A percentile compares a stretch with the other conserved stretches of the same genome.
Conservation (phyloP, 35 echinoderm and acorn worm species). For the Apostichopus californicus region DNA sequence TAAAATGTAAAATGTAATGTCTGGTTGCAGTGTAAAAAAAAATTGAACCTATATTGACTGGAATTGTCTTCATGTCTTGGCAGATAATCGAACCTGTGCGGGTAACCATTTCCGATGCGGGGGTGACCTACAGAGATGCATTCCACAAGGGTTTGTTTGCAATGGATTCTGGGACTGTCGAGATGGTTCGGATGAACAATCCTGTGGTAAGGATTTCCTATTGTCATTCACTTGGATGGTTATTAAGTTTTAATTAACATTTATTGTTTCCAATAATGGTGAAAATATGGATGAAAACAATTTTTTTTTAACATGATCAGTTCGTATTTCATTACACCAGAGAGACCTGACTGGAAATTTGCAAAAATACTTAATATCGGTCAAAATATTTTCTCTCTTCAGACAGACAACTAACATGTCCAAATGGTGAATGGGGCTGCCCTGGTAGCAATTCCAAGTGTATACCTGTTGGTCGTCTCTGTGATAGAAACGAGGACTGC, state of each 20-base stretch:
- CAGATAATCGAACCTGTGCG: constrained; percentile 23
- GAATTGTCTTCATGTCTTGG: background rate
- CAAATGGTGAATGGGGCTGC: constrained; percentile 30
- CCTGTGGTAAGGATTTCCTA: constrained; percentile 68
- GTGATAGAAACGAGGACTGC: constrained; percentile 23
- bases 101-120: constrained; percentile 6
- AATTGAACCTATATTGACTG: too few species aligned
- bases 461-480: constrained; percentile 17
- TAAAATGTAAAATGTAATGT: too few species aligned
- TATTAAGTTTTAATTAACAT: too few species aligned
- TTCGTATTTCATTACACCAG: too few species aligned
- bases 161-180: constrained; percentile 83
- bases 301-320: too few species aligned
- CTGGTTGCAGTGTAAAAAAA: too few species aligned
- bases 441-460: constrained; percentile 24
- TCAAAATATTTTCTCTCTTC: background rate
- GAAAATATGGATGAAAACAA: too few species aligned
- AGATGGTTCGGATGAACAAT: constrained; percentile 82
- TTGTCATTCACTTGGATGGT: too few species aligned
- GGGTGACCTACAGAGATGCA: constrained; percentile 50
- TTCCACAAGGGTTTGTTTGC: constrained; percentile 84
- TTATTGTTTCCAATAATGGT: too few species aligned
- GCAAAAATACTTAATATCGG: background rate
- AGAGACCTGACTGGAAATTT: too few species aligned
- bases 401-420: constrained; percentile 26